A percentile compares a stretch with the other conserved stretches of the same genome.
These are phyloP conservation scores for Diglossa cyanea DNA, from an alignment of 2,797 vertebrate species.

Conservation along the genomic window DNA sequence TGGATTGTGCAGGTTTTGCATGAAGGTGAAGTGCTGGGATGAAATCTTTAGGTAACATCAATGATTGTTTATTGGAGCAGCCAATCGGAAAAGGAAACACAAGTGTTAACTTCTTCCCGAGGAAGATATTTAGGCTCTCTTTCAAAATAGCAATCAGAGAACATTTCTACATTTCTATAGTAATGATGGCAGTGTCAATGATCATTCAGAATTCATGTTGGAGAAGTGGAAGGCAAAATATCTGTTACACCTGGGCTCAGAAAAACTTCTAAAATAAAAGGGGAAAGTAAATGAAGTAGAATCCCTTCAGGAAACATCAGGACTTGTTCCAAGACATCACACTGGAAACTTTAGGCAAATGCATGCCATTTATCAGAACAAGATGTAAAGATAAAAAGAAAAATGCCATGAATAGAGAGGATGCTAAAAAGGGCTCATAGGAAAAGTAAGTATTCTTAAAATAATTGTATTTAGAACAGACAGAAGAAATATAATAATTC, in stretches of 20 bases:
- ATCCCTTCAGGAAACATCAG: background rate
- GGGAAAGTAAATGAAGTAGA: background rate
- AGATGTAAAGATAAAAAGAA: background rate
- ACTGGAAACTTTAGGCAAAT: background rate
- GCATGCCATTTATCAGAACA: background rate
- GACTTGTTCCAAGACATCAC: background rate
- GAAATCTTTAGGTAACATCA: background rate
- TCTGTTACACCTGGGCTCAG: background rate
- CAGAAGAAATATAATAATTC: background rate
- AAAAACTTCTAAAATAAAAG: background rate
- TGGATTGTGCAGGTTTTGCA: background rate
- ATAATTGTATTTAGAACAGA: background rate
- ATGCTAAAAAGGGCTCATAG: background rate
- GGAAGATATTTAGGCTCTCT: background rate
- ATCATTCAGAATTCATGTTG: background rate
- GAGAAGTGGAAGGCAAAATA: background rate
- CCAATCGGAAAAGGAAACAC: background rate
- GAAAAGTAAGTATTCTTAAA: background rate
- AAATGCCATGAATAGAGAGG: background rate
- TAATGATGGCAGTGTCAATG: background rate
- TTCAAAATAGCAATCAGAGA: background rate
- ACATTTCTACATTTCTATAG: background rate
- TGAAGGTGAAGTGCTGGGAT: background rate
- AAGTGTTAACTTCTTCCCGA: background rate
- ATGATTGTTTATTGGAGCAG: background rate